Percentiles rank a stretch among this genome's conserved stretches.
phyloP scores from a whole-genome alignment of 2,113 vertebrate species.

The Malurus elegans region DNA sequence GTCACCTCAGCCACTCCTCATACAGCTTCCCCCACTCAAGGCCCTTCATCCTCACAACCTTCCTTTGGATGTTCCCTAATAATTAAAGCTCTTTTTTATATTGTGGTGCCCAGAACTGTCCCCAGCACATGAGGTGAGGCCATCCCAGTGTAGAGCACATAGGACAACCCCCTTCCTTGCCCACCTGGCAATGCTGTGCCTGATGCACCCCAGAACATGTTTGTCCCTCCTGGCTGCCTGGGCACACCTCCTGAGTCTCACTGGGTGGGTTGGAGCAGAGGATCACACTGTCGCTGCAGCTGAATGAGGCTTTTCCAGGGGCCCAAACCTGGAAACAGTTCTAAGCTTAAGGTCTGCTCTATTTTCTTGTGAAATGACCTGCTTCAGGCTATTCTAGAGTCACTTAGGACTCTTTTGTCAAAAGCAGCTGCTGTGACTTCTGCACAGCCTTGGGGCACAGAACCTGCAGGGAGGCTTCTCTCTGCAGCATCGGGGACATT shows the following conservation, averaged over 20 bases:
- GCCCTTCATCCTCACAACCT: neutral
- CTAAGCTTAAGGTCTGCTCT: neutral
- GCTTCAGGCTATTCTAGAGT: neutral
- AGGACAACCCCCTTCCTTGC: neutral
- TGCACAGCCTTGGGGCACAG: neutral
- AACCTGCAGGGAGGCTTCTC: neutral
- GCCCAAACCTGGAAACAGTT: neutral
- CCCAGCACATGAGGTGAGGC: rapidly evolving
- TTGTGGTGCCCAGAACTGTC: neutral
- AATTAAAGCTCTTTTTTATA: neutral
- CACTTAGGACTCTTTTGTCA: neutral
- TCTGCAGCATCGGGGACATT: neutral
- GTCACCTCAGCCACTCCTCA: neutral
- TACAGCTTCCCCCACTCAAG: neutral
- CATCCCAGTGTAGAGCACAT: rapidly evolving
- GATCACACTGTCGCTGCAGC: neutral
- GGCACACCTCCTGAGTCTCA: neutral
- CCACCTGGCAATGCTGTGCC: rapidly evolving
- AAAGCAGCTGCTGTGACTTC: neutral
- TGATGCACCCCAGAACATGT: rapidly evolving
- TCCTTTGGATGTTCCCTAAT: neutral
- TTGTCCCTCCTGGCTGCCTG: neutral
- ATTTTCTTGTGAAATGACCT: neutral
- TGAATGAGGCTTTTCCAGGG: neutral
- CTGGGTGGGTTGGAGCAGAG: neutral